Percentiles rank a stretch among this genome's conserved stretches.
These are phyloP conservation scores for Proteles cristata DNA, from an alignment of 2,113 vertebrate genomes.

Conservation along the genomic window DNA sequence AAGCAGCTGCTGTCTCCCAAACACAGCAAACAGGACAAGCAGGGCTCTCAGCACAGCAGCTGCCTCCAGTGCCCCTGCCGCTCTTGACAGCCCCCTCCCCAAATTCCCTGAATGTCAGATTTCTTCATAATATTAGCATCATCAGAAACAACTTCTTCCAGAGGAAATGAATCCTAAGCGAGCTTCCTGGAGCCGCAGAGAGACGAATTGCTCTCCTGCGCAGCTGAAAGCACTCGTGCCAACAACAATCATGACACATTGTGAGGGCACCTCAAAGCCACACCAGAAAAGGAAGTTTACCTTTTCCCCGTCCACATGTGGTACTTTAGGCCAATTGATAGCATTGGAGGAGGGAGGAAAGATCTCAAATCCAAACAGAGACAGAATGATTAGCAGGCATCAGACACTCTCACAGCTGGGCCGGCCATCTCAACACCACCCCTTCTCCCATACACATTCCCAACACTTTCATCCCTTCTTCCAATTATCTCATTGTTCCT, in stretches of 20 bases:
- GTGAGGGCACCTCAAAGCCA: neutral
- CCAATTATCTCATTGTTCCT: neutral
- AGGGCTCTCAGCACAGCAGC: fast-evolving
- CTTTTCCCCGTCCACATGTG: neutral
- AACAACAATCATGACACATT: neutral
- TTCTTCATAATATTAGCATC: neutral
- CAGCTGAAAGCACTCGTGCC: neutral
- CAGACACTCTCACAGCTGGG: neutral
- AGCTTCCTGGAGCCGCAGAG: neutral
- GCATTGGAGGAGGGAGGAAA: neutral
- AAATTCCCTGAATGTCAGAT: neutral
- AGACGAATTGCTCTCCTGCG: neutral
- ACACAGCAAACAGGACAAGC: neutral
- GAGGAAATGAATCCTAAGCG: neutral
- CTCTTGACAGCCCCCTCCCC: neutral
- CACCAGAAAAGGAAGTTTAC: neutral
- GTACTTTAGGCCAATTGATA: neutral
- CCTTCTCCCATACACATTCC: neutral
- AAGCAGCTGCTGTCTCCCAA: neutral
- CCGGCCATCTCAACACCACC: neutral
- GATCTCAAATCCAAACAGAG: neutral
- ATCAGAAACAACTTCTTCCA: neutral
- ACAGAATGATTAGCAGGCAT: neutral
- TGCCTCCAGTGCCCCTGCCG: neutral
- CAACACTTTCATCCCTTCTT: neutral